Evolutionary conservation across 1,140 invertebrate genomes (phyloP).

Genomic region (Drosophila ananassae): DNA sequence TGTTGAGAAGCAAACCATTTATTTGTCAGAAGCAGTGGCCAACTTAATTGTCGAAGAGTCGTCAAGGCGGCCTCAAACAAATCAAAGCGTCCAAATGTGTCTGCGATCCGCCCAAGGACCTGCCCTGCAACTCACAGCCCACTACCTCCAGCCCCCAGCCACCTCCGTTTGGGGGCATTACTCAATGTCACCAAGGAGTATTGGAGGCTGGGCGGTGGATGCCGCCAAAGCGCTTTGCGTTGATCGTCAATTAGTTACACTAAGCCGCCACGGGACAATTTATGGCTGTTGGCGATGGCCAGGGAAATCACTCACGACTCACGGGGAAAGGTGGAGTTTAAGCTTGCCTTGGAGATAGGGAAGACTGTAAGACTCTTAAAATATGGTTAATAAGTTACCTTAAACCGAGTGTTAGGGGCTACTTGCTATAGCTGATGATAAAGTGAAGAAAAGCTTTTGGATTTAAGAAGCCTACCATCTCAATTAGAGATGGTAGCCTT

Average conservation of each 20-base stretch:
- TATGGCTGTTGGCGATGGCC: constrained; percentile 29
- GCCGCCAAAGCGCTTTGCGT: constrained; percentile 51
- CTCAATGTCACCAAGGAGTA: constrained; percentile 65
- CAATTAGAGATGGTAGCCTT: not conserved
- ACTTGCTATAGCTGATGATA: not conserved
- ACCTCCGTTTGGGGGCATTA: constrained; percentile 51
- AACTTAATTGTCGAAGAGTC: constrained; percentile 70
- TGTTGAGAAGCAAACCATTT: constrained; percentile 55
- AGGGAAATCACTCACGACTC: constrained; percentile 7
- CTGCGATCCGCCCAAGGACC: constrained; percentile 25
- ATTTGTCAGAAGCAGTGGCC: constrained; percentile 56
- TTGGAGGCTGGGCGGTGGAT: constrained; percentile 27
- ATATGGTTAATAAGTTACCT: not conserved
- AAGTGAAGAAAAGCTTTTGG: not conserved
- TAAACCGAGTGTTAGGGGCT: too few relatives aligned
- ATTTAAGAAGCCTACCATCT: not conserved
- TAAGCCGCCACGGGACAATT: constrained; percentile 44
- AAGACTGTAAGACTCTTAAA: too few relatives aligned
- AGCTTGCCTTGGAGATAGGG: not conserved
- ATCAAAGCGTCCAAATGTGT: constrained; percentile 56
- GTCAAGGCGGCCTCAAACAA: constrained; percentile 63
- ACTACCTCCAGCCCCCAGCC: not conserved
- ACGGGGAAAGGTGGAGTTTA: too few relatives aligned
- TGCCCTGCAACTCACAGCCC: not conserved
- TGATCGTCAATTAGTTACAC: constrained; percentile 74